A percentile compares a stretch with the other conserved stretches of the same genome.
phyloP scores from a whole-genome alignment of 2,113 vertebrate genomes.

The Macrotis lagotis region DNA sequence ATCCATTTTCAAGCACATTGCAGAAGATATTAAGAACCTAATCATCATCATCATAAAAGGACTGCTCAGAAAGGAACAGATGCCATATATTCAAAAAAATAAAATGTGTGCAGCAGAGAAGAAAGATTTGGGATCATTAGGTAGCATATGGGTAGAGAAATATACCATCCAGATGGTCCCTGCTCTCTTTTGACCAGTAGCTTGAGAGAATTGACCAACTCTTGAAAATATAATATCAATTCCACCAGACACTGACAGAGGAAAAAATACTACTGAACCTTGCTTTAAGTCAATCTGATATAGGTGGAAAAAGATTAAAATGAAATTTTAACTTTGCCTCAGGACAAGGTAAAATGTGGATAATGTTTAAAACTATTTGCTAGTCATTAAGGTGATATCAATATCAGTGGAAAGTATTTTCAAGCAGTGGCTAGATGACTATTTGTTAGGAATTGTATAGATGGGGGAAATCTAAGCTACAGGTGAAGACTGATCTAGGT shows the following conservation, averaged over 20 bases:
- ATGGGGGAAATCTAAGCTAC: not conserved
- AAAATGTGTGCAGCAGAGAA: not conserved
- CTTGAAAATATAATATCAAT: not conserved
- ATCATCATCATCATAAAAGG: not conserved
- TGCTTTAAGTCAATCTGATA: not conserved
- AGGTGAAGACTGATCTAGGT: too few species aligned
- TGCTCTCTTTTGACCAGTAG: not conserved
- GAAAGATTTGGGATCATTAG: not conserved
- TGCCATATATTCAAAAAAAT: accelerated
- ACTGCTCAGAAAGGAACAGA: not conserved
- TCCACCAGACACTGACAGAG: not conserved
- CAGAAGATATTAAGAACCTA: not conserved
- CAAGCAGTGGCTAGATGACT: not conserved
- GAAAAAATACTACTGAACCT: not conserved
- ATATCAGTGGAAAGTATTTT: not conserved
- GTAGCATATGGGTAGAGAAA: not conserved
- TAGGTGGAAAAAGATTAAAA: not conserved
- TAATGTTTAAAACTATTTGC: not conserved
- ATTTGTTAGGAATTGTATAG: not conserved
- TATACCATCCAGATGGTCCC: not conserved
- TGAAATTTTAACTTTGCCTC: not conserved
- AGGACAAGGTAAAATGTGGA: not conserved
- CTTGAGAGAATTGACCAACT: not conserved
- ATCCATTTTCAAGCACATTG: not conserved
- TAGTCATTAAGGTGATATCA: not conserved